These are phyloP conservation scores for Belonocnema kinseyi DNA, from an alignment of 1,140 invertebrate species.

Conservation along the genomic window DNA sequence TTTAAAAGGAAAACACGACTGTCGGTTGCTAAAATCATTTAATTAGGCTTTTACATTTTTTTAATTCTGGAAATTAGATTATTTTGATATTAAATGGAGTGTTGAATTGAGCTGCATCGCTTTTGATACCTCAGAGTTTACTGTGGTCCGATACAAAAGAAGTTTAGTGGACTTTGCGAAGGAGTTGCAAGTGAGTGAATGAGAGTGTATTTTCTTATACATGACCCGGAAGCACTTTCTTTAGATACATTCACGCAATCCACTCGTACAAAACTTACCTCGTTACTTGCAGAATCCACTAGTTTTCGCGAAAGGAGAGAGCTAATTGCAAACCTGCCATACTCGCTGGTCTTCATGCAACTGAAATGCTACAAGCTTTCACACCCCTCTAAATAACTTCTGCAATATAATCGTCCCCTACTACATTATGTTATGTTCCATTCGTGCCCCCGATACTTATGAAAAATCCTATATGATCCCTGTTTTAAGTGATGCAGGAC, in stretches of 20 bases:
- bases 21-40: too few relatives aligned
- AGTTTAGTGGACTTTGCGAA: neutral
- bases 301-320: slow-evolving; percentile 48
- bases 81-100: too few relatives aligned
- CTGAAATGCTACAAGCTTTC: slow-evolving; percentile 46
- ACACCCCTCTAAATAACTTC: slow-evolving; percentile 54
- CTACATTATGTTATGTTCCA: slow-evolving; percentile 6
- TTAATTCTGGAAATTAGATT: too few relatives aligned
- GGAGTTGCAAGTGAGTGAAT: neutral
- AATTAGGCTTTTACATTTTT: too few relatives aligned
- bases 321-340: slow-evolving; percentile 42
- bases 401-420: slow-evolving; percentile 34
- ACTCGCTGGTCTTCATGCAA: slow-evolving; percentile 52
- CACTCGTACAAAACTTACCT: slow-evolving; percentile 48
- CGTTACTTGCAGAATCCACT: slow-evolving; percentile 7
- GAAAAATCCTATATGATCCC: neutral
- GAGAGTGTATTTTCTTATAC: slow-evolving; percentile 3
- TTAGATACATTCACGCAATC: slow-evolving; percentile 56
- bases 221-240: slow-evolving; percentile 65
- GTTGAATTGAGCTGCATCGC: too few relatives aligned
- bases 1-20: too few relatives aligned
- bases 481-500: neutral
- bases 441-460: slow-evolving; percentile 3
- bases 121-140: too few relatives aligned
- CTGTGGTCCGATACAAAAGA: too few relatives aligned